Conservation (phyloP, 2,888 invertebrate species). For the Saturnia japonica region DNA sequence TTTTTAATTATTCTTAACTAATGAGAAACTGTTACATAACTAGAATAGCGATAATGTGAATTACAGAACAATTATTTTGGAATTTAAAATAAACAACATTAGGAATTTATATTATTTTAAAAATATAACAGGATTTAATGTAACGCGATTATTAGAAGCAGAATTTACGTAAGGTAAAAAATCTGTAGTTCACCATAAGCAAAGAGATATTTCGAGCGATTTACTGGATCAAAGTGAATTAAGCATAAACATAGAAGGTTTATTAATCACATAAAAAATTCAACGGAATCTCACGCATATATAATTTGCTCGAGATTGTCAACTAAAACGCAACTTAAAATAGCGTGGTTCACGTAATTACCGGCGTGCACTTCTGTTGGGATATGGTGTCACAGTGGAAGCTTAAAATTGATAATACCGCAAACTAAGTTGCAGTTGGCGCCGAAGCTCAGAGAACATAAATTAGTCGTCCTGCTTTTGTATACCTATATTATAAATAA, state of each 20-base stretch:
- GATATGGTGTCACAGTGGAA: conserved; percentile 31
- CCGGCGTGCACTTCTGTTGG: conserved; percentile 24
- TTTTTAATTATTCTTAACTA: too few species aligned
- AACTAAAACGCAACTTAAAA: conserved; percentile 40
- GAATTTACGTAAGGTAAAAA: background rate
- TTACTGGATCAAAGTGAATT: background rate
- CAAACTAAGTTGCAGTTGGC: conserved; percentile 38
- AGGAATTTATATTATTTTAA: too few species aligned
- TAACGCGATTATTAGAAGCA: too few species aligned
- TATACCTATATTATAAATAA: background rate
- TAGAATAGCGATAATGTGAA: too few species aligned
- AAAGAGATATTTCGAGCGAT: background rate
- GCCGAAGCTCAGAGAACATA: conserved; percentile 25
- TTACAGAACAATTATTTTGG: too few species aligned
- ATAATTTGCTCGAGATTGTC: background rate
- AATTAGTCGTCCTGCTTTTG: conserved; percentile 5
- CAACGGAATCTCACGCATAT: background rate
- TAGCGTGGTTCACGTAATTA: conserved; percentile 40
- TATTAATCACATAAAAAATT: background rate
- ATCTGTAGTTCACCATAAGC: too few species aligned
- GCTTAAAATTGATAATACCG: conserved; percentile 46
- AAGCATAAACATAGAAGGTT: background rate
- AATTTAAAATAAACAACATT: too few species aligned
- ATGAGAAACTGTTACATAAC: too few species aligned
- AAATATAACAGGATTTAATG: too few species aligned